Percentiles rank a stretch among this genome's conserved stretches.
phyloP scores from a whole-genome alignment of 2,797 vertebrate species.

The Lophotriccus pileatus region DNA sequence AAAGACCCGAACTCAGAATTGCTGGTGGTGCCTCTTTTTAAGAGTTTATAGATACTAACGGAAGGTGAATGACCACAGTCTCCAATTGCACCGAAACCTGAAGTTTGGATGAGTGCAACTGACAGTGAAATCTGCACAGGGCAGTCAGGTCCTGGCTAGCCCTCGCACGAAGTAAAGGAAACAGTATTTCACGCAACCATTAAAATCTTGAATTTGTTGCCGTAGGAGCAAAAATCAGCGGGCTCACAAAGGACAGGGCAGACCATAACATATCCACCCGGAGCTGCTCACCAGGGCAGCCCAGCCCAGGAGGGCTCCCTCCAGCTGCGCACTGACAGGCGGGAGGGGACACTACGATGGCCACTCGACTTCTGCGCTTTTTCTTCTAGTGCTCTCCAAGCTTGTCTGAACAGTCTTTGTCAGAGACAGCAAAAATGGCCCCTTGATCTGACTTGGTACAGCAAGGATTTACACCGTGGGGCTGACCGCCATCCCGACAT shows the following conservation, averaged over 20 bases:
- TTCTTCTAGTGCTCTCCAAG: neutral
- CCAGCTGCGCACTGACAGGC: neutral
- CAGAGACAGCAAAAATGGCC: neutral
- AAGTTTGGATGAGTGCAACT: neutral
- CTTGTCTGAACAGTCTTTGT: neutral
- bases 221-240: accelerated
- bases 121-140: accelerated
- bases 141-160: neutral
- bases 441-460: neutral
- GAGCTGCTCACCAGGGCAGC: neutral
- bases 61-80: accelerated
- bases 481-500: neutral
- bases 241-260: neutral
- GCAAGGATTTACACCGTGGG: accelerated
- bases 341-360: accelerated
- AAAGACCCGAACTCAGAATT: neutral
- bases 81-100: neutral
- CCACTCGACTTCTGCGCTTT: neutral
- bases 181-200: neutral
- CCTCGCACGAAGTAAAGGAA: neutral
- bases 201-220: too few species aligned
- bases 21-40: neutral
- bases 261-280: accelerated
- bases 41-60: too few species aligned
- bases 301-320: neutral